These are phyloP conservation scores for Hirtodrosophila duncani DNA, from an alignment of 2,888 invertebrate species.

Conservation along the genomic window DNA sequence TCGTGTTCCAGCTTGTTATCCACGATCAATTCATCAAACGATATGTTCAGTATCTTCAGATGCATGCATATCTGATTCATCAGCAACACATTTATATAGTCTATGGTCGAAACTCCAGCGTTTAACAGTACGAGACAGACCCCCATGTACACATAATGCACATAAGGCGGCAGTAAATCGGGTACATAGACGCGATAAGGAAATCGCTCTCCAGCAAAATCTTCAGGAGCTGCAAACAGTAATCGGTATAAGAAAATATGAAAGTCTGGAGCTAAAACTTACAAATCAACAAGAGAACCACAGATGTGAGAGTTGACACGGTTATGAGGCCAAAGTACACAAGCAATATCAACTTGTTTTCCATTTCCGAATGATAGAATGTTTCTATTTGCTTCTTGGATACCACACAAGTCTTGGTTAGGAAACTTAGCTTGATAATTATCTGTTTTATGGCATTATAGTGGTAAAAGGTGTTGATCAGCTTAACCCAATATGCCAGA, in stretches of 20 bases:
- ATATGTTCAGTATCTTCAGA: conserved; percentile 56
- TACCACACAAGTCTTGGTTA: conserved; percentile 39
- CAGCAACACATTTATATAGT: conserved; percentile 60
- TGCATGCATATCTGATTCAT: conserved; percentile 70
- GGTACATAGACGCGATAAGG: conserved; percentile 61
- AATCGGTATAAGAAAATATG: not conserved
- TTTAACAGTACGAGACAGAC: conserved; percentile 17
- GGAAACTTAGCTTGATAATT: conserved; percentile 19
- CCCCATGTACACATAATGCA: conserved; percentile 57
- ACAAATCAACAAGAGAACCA: conserved; percentile 37
- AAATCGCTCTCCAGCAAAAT: conserved; percentile 51
- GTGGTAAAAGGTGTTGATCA: conserved; percentile 43
- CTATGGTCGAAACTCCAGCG: conserved; percentile 51
- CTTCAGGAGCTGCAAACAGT: conserved; percentile 45
- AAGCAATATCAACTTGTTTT: conserved; percentile 32
- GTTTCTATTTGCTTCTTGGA: conserved; percentile 36
- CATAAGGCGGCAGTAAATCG: conserved; percentile 31
- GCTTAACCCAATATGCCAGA: conserved; percentile 39
- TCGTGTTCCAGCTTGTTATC: not conserved
- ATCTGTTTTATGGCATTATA: conserved; percentile 32
- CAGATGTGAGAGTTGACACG: conserved; percentile 27
- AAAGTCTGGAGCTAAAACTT: not conserved
- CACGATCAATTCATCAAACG: conserved; percentile 45
- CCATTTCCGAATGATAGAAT: conserved; percentile 27
- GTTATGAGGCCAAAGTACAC: conserved; percentile 39